A percentile compares a stretch with the other conserved stretches of the same genome.
These are phyloP conservation scores for Brachyptera putata DNA, from an alignment of 2,888 invertebrate genomes.

Conservation along the genomic window DNA sequence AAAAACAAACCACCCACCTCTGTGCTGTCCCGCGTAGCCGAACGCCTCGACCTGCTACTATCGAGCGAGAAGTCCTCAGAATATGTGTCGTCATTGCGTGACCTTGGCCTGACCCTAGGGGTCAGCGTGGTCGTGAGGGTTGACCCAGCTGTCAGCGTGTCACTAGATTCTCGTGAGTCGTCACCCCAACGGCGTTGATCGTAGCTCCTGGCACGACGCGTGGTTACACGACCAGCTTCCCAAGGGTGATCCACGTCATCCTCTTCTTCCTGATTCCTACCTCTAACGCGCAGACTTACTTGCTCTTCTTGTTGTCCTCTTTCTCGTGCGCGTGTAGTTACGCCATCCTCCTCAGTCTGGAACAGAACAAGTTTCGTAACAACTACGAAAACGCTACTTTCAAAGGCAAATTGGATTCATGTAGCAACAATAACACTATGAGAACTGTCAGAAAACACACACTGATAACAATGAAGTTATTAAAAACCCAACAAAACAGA, in stretches of 20 bases:
- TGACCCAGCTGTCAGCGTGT: constrained; percentile 9
- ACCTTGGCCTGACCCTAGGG: constrained; percentile 32
- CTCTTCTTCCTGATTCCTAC: constrained; percentile 31
- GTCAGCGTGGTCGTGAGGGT: constrained; percentile 26
- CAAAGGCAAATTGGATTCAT: too few species aligned
- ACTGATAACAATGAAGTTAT: too few species aligned
- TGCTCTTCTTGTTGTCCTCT: constrained; percentile 35
- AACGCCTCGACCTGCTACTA: not conserved
- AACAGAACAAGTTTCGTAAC: too few species aligned
- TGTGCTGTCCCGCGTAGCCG: not conserved
- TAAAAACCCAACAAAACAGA: too few species aligned
- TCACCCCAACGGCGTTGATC: constrained; percentile 18
- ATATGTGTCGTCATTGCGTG: constrained; percentile 19
- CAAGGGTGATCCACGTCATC: constrained; percentile 23
- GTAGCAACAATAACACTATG: too few species aligned
- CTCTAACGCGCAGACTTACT: constrained; percentile 29
- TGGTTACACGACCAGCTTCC: too few species aligned
- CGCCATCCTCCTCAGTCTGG: not conserved
- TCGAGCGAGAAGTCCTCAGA: constrained; percentile 28
- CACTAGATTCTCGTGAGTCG: constrained; percentile 21
- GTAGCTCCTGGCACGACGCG: constrained; percentile 28
- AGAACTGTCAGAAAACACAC: too few species aligned
- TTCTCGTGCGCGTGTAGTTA: constrained; percentile 34
- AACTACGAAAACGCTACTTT: too few species aligned
- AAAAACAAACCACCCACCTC: not conserved